Evolutionary conservation across 1,140 invertebrate genomes (phyloP).

Genomic region (Lucilia sericata): DNA sequence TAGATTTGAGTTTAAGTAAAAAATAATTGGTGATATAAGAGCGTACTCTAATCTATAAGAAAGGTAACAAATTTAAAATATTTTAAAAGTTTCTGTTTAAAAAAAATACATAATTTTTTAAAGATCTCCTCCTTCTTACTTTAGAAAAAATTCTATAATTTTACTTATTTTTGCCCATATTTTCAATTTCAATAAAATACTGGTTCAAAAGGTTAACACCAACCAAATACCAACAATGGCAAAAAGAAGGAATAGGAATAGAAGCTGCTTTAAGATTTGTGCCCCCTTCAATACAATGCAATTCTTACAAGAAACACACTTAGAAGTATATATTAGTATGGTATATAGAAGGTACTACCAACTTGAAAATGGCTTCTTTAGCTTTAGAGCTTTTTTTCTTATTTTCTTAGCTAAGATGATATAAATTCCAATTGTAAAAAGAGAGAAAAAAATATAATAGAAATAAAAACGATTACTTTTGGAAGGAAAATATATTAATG

Average conservation of each 20-base stretch:
- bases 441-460: not conserved
- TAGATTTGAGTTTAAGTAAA: no score
- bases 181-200: constrained; percentile 8
- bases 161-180: not conserved
- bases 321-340: not conserved
- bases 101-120: no score
- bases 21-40: no score
- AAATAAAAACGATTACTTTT: no score
- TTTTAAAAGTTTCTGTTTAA: no score
- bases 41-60: no score
- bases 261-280: not conserved
- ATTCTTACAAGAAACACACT: not conserved
- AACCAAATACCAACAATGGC: not conserved
- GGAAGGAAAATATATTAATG: no score
- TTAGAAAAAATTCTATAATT: not conserved
- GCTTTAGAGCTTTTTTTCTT: no score
- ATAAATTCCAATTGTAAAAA: constrained; percentile 1
- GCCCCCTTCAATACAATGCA: not conserved
- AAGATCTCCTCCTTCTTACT: no score
- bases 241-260: not conserved
- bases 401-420: not conserved
- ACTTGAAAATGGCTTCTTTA: not conserved
- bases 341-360: not conserved
- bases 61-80: no score
- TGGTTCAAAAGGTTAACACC: not conserved